Evolutionary conservation across 2,797 vertebrate genomes (phyloP).

Genomic region (Lacerta bilineata): DNA sequence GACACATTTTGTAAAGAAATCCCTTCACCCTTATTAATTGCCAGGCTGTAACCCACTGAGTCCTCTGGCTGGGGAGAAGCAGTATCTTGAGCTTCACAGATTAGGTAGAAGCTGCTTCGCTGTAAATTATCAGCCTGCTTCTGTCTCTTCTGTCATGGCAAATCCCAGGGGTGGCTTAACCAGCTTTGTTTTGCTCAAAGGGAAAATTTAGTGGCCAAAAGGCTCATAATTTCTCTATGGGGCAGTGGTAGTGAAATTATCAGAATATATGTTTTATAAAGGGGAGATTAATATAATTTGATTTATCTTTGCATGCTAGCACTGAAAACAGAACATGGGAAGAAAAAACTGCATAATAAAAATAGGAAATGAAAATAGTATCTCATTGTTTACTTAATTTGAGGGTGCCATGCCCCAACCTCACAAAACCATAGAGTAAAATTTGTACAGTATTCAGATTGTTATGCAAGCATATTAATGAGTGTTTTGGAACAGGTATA

Average conservation of each 20-base stretch:
- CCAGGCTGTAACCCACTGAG: background rate
- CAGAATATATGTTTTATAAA: background rate
- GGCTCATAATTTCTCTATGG: conserved; percentile 23
- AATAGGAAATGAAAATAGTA: background rate
- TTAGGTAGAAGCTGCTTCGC: background rate
- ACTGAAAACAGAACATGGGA: background rate
- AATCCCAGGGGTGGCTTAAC: conserved; percentile 58
- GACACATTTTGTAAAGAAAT: background rate
- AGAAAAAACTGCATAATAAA: background rate
- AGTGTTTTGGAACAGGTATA: background rate
- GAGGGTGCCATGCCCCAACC: background rate
- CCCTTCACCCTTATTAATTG: background rate
- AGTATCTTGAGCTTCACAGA: background rate
- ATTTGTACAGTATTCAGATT: conserved; percentile 4
- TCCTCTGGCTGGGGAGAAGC: background rate
- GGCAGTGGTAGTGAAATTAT: background rate
- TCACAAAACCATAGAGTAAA: background rate
- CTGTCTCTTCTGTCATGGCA: conserved; percentile 53
- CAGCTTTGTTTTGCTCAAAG: conserved; percentile 65
- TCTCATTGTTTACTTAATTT: background rate
- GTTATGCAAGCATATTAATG: background rate
- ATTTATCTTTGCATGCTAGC: background rate
- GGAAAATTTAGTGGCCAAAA: conserved; percentile 61
- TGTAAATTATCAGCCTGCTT: background rate
- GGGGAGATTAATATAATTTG: background rate